Base-by-base conservation (phyloP, 2,113 vertebrate species). In the Thinocorus orbignyianus region DNA sequence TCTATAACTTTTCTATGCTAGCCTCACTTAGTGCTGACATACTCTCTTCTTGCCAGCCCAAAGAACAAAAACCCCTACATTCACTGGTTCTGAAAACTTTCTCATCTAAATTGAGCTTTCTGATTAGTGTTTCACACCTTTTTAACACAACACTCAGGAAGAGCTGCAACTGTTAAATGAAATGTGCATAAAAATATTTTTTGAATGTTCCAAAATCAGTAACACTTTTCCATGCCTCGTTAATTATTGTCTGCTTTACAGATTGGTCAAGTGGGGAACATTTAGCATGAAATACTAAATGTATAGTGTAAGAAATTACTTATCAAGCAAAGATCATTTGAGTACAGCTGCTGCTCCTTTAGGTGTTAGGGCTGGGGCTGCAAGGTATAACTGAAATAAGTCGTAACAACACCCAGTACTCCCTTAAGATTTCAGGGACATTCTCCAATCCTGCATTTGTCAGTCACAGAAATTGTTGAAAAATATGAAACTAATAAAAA, bases 401-500 rank as follows among this genome's bases (percentile, higher is more conserved):
- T 77, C 1, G 0, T 60, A 58, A n/a, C 25, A 70, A 42, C 17
- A 17, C 23, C 66, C 13, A 58, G 16, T 46, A 44, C 23, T 91
- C 23, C 60, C 74, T 92, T 90, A 71, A 39, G 4, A n/a, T 70
- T 89, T 86, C 35, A 52, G 48, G 30, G 48, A 17, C 4, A 55
- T 86, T 94, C 82, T 94, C 31, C 65, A 73, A 39, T 42, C 30
- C 26, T 94, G 70, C 24, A 19, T n/a, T 74, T 93, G 26, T 88
- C 51, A 71, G 46, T 78, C 68, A 83, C 31, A 78, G 68, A 71
- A 83, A 86, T 52, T 77, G 17, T 68, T 83, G 31, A 69, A 92
- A 96, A 90, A 42, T 25, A 82, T 44, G 31, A 78, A 88, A 83
- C 74, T 85, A 69, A 64, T 81, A 82, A 89, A 88, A 93, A 88